Percentiles rank a stretch among this genome's conserved stretches.
phyloP scores from a whole-genome alignment of 2,797 vertebrate species.

The Lagorchestes hirsutus region DNA sequence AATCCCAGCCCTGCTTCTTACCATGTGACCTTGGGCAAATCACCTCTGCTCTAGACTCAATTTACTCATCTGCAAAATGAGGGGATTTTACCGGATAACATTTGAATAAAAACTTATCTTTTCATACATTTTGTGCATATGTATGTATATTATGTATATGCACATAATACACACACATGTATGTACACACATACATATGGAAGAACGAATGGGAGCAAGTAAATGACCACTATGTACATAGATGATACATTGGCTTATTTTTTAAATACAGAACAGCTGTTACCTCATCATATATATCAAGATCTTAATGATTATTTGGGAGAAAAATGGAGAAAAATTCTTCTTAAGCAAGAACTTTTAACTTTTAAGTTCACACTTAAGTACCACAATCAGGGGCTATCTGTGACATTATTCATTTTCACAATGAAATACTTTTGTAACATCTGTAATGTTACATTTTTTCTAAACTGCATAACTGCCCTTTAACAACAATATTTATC shows the following conservation, averaged over 20 bases:
- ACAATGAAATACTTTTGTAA: background rate
- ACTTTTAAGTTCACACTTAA: constrained; percentile 39
- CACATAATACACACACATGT: background rate
- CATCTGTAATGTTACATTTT: constrained; percentile 27
- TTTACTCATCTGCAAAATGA: background rate
- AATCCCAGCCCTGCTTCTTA: background rate
- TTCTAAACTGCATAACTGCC: background rate
- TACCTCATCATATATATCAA: background rate
- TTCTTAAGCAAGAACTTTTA: constrained; percentile 40
- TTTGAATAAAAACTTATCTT: background rate
- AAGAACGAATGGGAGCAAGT: background rate
- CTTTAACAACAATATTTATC: constrained; percentile 5
- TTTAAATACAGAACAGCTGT: background rate
- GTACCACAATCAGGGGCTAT: constrained; percentile 24
- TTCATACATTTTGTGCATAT: background rate
- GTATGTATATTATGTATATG: background rate
- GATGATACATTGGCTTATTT: background rate
- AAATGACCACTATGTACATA: background rate
- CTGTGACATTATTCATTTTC: background rate
- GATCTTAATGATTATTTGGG: constrained; percentile 15
- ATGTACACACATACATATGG: background rate
- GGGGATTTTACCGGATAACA: background rate
- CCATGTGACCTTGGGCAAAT: background rate
- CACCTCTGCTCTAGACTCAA: background rate
- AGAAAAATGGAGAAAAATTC: constrained; percentile 19